Conservation (phyloP, 1,140 invertebrate genomes). For the Drosophila elegans region DNA sequence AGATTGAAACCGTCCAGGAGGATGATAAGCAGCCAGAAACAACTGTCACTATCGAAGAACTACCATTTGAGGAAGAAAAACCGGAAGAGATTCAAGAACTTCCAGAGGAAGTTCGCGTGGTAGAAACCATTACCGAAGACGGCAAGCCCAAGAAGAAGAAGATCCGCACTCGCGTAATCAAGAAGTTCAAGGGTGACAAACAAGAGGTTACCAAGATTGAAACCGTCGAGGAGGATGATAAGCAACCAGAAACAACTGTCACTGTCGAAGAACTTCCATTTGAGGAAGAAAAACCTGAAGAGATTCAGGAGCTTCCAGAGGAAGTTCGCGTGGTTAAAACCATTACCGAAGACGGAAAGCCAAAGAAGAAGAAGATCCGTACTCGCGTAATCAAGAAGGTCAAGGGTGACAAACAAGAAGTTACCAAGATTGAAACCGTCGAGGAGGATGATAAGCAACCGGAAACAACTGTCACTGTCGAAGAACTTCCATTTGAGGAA, state of each 20-base stretch:
- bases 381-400: slow-evolving; percentile 11
- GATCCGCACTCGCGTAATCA: slow-evolving; percentile 1
- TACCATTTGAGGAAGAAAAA: neutral
- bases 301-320: slow-evolving; percentile 1
- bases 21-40: neutral
- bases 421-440: slow-evolving; percentile 1
- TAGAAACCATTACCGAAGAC: neutral
- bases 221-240: slow-evolving; percentile 2
- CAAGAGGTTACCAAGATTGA: slow-evolving; percentile 2
- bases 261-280: neutral
- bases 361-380: slow-evolving; percentile 15
- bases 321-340: slow-evolving; percentile 2
- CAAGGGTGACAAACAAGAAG: slow-evolving; percentile 9
- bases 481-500: neutral
- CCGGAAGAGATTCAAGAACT: neutral
- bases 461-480: neutral
- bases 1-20: slow-evolving; percentile 1
- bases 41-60: neutral
- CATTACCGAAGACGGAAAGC: slow-evolving; percentile 5
- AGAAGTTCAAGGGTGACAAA: slow-evolving; percentile 6
- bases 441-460: slow-evolving; percentile 2
- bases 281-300: neutral
- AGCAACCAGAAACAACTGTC: neutral
- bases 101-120: slow-evolving; percentile 1
- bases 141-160: slow-evolving; percentile 10